phyloP scores from a whole-genome alignment of 1,140 invertebrate genomes.

The Leptinotarsa defecta region DNA sequence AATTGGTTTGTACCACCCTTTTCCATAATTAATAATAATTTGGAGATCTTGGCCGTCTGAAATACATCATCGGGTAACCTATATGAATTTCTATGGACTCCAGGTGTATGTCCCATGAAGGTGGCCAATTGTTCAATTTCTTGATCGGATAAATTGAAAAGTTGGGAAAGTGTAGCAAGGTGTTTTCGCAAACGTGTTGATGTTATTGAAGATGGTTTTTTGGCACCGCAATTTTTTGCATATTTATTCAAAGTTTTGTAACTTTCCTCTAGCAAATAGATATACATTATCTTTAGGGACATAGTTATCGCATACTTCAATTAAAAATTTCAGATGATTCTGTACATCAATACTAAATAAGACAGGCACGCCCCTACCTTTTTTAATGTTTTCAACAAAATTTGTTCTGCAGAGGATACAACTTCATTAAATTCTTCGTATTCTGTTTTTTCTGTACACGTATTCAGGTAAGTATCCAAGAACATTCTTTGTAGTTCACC shows the following conservation, averaged over 20 bases:
- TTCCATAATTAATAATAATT: conserved; percentile 33
- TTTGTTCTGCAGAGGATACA: conserved; percentile 30
- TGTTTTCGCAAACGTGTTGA: conserved; percentile 50
- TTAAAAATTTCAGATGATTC: conserved; percentile 23
- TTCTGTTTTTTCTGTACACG: not conserved
- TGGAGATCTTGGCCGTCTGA: conserved; percentile 35
- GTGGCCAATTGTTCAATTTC: conserved; percentile 50
- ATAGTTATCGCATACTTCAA: conserved; percentile 29
- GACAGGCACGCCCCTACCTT: conserved; percentile 33
- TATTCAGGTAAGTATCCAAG: not conserved
- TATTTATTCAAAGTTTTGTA: conserved; percentile 29
- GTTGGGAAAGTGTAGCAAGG: conserved; percentile 46
- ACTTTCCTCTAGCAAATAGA: conserved; percentile 33
- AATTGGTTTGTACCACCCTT: conserved; percentile 45
- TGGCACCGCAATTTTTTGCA: conserved; percentile 28
- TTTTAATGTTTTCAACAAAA: conserved; percentile 32
- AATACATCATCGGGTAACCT: conserved; percentile 36
- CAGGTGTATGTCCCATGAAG: conserved; percentile 49
- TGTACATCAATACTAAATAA: conserved; percentile 31
- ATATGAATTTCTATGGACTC: conserved; percentile 31
- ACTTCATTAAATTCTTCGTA: conserved; percentile 34
- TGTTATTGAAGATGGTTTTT: conserved; percentile 29
- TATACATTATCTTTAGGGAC: conserved; percentile 31
- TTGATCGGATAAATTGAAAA: conserved; percentile 49
- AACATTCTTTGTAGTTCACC: conserved; percentile 31